Base-by-base conservation (phyloP, 2,797 vertebrate species). In the Channa striata region DNA sequence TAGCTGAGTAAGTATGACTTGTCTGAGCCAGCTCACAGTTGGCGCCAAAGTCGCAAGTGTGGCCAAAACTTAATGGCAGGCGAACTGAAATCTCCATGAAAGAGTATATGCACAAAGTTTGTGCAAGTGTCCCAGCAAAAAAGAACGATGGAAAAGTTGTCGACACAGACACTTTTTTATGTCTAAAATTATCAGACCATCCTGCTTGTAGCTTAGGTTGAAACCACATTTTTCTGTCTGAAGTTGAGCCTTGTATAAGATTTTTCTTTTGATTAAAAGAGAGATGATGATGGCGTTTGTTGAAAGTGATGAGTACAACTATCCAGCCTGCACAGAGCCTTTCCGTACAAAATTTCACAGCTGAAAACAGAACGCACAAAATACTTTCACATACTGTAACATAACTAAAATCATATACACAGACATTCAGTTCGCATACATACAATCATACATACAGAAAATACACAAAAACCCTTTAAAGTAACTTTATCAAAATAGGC, bases 401-500 rank as follows among this genome's bases (percentile, higher is more conserved):
- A 11, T 51, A 87, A 89, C 67, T n/a, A 67, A 87, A 92, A 88
- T 61, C 52, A 79, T 83, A 79, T 61, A 64, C 73, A 78, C 68
- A 58, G 50, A 87, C 80, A 81, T 74, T 80, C 77, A 34, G 65
- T 66, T 70, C 79, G 82, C 78, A 78, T 10, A 83, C 74, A 21
- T 17, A 81, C 81, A 59, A 77, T 75, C 84, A 83, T 60, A 80
- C 85, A 16, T 48, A 91, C 78, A 70, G 57, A 90, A 86, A 88
- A 83, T 89, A 92, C 87, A 90, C 86, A 87, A 73, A 86, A 89
- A 88, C n/a, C 80, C 79, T 90, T 91, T 73, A 93, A 93, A 87
- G 84, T 87, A 93, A 93, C 81, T 72, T 93, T 93, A 94, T 94
- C 92, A 96, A 94, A 97, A 96, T 93, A 97, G 96, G 96, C 95